phyloP scores from a whole-genome alignment of 2,888 invertebrate species.

The Amphipyra tragopoginis region DNA sequence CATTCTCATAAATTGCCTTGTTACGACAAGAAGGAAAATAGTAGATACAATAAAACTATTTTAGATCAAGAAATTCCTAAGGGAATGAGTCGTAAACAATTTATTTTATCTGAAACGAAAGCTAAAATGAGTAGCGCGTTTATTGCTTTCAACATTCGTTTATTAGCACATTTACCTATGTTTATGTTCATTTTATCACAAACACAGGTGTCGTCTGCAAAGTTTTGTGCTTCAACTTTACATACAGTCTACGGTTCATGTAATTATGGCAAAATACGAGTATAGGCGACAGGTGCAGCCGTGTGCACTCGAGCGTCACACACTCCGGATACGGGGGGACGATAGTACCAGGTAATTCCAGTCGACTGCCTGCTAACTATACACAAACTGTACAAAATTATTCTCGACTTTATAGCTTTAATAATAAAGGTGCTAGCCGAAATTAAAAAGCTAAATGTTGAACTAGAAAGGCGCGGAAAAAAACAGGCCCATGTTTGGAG shows the following conservation, averaged over 20 bases:
- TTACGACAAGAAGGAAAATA: too few species aligned
- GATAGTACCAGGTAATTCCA: conserved; percentile 74
- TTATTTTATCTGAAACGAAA: background rate
- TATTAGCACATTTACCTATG: conserved; percentile 19
- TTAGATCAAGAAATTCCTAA: background rate
- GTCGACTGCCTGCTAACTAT: conserved; percentile 66
- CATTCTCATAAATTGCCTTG: too few species aligned
- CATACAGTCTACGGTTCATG: conserved; percentile 39
- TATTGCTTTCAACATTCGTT: conserved; percentile 10
- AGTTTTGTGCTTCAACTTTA: conserved; percentile 47
- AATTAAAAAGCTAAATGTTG: conserved; percentile 29
- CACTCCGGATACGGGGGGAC: conserved; percentile 73
- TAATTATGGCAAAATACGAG: conserved; percentile 56
- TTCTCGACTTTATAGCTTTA: conserved; percentile 36
- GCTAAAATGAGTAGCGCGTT: background rate
- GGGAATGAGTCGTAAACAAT: background rate
- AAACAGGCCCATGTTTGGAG: conserved; percentile 43
- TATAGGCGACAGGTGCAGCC: conserved; percentile 81
- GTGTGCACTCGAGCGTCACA: conserved; percentile 75
- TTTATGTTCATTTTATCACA: conserved; percentile 16
- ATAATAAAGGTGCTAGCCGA: conserved; percentile 18
- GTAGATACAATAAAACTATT: background rate
- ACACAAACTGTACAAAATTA: conserved; percentile 41
- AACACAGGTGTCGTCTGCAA: conserved; percentile 45
- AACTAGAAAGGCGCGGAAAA: conserved; percentile 37